Percentiles rank a stretch among this genome's conserved stretches.
Evolutionary conservation across 2,888 invertebrate species (phyloP).

Genomic region (Metalampra italica): DNA sequence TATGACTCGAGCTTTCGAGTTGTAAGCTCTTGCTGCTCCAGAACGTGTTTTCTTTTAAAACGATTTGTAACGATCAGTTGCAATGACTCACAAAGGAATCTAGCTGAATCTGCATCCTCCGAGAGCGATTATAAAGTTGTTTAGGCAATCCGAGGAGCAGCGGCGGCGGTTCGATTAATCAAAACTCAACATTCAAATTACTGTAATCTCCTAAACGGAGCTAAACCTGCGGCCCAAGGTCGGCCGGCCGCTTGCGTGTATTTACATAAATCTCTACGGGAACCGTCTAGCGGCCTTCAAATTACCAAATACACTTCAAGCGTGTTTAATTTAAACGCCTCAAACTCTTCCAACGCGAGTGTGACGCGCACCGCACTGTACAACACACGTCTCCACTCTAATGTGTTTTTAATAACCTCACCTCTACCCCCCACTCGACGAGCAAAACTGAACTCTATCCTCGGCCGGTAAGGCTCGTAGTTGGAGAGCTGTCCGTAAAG

Average conservation of each 20-base stretch:
- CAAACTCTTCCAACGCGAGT: too few relatives aligned
- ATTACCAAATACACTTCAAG: too few relatives aligned
- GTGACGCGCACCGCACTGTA: too few relatives aligned
- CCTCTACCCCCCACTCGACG: conserved; percentile 10
- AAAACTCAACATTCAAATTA: conserved; percentile 29
- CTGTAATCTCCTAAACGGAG: conserved; percentile 23
- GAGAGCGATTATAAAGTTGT: conserved; percentile 4
- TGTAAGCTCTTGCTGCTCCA: too few relatives aligned
- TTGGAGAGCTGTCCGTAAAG: background rate
- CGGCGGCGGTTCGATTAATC: conserved; percentile 20
- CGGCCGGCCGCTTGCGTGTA: too few relatives aligned
- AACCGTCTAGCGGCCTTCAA: too few relatives aligned
- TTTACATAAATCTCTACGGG: too few relatives aligned
- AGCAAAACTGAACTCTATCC: conserved; percentile 10
- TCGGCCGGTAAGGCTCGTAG: background rate
- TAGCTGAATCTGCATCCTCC: conserved; percentile 1
- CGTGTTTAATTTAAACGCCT: too few relatives aligned
- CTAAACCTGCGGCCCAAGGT: background rate
- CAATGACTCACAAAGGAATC: too few relatives aligned
- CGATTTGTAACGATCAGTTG: too few relatives aligned
- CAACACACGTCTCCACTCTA: conserved; percentile 18
- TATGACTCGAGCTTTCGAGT: too few relatives aligned
- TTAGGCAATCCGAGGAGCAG: background rate
- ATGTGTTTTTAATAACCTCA: conserved; percentile 53
- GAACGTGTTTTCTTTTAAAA: too few relatives aligned